Evolutionary conservation across 2,113 vertebrate species (phyloP).

Genomic region (Neolamprologus tretocephalus): DNA sequence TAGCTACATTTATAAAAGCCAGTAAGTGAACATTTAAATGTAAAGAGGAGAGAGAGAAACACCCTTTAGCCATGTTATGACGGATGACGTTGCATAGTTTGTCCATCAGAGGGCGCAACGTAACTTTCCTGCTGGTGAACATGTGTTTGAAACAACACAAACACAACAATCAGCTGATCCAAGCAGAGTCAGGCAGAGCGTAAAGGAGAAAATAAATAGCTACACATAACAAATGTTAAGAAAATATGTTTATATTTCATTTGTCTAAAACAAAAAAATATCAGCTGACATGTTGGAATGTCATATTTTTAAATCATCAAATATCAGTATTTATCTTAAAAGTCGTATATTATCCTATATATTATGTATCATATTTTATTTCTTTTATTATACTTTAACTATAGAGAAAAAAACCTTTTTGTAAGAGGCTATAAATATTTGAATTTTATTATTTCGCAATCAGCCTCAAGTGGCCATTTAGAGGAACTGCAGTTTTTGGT

Average conservation of each 20-base stretch:
- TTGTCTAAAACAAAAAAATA: neutral
- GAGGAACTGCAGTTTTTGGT: neutral
- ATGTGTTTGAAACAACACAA: neutral
- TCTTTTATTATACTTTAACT: neutral
- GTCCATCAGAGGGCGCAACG: neutral
- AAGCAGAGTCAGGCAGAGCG: neutral
- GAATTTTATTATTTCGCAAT: neutral
- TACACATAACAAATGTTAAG: neutral
- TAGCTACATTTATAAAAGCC: neutral
- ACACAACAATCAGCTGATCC: neutral
- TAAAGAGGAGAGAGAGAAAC: neutral
- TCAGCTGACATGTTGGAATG: neutral
- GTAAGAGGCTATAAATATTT: neutral
- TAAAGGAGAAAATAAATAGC: neutral
- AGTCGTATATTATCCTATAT: neutral
- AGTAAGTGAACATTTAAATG: neutral
- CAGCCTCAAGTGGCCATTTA: neutral
- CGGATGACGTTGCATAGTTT: neutral
- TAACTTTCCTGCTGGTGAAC: neutral
- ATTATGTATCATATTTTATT: neutral
- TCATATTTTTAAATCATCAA: neutral
- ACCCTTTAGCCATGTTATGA: neutral
- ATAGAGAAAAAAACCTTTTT: neutral
- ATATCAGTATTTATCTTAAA: neutral
- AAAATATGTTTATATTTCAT: neutral